Percentiles rank a stretch among this genome's conserved stretches.
These are phyloP conservation scores for Okapia johnstoni DNA, from an alignment of 2,113 vertebrate species.

Conservation along the genomic window DNA sequence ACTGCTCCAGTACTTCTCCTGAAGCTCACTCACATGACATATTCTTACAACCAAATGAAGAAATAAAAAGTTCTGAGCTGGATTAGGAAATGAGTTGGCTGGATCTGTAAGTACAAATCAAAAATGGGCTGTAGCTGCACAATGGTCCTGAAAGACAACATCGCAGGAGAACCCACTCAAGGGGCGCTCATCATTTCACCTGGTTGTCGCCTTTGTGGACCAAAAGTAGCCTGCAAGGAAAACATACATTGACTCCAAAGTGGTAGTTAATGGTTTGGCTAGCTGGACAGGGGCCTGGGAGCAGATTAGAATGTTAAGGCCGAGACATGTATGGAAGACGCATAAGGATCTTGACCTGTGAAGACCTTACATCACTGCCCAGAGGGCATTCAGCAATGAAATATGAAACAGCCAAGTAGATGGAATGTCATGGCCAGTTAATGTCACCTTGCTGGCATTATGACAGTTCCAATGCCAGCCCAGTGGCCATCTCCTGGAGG, in stretches of 20 bases:
- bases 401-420: neutral
- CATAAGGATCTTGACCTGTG: neutral
- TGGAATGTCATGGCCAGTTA: neutral
- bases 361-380: neutral
- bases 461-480: no score
- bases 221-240: neutral
- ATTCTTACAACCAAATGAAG: neutral
- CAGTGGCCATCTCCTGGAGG: neutral
- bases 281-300: neutral
- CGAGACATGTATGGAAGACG: neutral
- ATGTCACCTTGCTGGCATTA: neutral
- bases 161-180: neutral
- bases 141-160: neutral
- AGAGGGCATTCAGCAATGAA: neutral
- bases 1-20: neutral
- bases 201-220: neutral
- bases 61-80: neutral
- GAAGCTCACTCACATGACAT: neutral
- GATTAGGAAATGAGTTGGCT: neutral
- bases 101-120: neutral
- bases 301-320: neutral
- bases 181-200: neutral
- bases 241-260: neutral
- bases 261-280: neutral
- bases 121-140: neutral